A percentile compares a stretch with the other conserved stretches of the same genome.
These are phyloP conservation scores for Hemicrepidius hirtus DNA, from an alignment of 2,888 invertebrate genomes.

Conservation along the genomic window DNA sequence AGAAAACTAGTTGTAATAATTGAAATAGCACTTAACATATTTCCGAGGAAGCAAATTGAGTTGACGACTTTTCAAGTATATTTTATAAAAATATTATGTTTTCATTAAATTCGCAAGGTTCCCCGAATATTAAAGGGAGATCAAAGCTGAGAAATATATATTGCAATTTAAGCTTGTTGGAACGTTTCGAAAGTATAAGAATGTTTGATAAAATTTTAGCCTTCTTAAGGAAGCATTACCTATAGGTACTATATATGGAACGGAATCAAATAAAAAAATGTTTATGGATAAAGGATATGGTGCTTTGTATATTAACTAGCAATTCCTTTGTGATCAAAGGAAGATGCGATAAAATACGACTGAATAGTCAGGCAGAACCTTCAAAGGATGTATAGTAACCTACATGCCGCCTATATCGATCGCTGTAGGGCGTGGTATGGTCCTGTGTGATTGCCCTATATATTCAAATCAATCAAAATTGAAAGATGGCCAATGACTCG, in stretches of 20 bases:
- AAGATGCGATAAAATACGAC: constrained; percentile 58
- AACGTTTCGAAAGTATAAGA: neutral
- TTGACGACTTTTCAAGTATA: neutral
- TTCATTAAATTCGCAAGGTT: constrained; percentile 9
- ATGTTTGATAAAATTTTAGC: neutral
- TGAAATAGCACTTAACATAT: too few relatives aligned
- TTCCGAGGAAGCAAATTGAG: neutral
- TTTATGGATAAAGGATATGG: constrained; percentile 15
- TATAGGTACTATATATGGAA: neutral
- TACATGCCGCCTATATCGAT: constrained; percentile 67
- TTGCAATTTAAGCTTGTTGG: constrained; percentile 1
- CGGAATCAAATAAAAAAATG: constrained; percentile 7
- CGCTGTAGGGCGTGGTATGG: constrained; percentile 67
- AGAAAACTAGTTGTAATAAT: too few relatives aligned
- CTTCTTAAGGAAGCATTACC: neutral
- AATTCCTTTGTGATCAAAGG: constrained; percentile 61
- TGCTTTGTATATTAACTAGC: constrained; percentile 41
- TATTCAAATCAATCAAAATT: constrained; percentile 63
- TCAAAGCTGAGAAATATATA: neutral
- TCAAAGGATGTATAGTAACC: constrained; percentile 65
- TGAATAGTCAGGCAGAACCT: constrained; percentile 61
- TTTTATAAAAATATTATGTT: neutral
- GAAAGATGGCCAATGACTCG: constrained; percentile 53
- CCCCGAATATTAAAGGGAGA: neutral
- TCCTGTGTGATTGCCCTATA: constrained; percentile 62